phyloP scores from a whole-genome alignment of 1,140 invertebrate genomes.

The Lamellibrachia luymesi region DNA sequence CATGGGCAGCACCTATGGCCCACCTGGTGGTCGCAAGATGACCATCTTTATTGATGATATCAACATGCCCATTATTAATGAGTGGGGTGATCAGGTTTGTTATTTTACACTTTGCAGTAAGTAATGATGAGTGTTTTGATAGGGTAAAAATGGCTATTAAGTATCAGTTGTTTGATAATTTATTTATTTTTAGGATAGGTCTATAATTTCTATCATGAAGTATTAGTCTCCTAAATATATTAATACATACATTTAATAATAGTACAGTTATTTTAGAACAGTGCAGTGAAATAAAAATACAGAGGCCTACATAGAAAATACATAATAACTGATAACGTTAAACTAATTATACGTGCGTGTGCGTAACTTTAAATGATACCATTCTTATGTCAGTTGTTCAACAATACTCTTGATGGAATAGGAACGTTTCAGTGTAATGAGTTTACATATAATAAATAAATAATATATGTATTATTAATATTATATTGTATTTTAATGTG shows the following conservation, averaged over 20 bases:
- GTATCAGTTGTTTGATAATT: not conserved
- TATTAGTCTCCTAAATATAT: too few relatives aligned
- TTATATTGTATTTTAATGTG: not conserved
- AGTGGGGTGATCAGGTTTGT: slow-evolving; percentile 80
- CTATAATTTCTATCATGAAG: too few relatives aligned
- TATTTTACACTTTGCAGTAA: not conserved
- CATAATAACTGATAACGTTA: too few relatives aligned
- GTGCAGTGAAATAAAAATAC: too few relatives aligned
- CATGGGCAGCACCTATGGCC: slow-evolving; percentile 90
- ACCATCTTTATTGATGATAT: slow-evolving; percentile 94
- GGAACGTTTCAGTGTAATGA: too few relatives aligned
- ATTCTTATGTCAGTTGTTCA: too few relatives aligned
- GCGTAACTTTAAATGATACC: too few relatives aligned
- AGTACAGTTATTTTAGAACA: too few relatives aligned
- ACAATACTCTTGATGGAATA: too few relatives aligned
- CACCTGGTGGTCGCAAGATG: slow-evolving; percentile 88
- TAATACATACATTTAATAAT: too few relatives aligned
- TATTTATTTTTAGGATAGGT: not conserved
- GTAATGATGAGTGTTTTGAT: not conserved
- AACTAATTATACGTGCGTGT: too few relatives aligned
- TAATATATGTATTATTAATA: not conserved
- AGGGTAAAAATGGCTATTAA: not conserved
- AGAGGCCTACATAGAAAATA: too few relatives aligned
- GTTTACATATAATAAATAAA: not conserved
- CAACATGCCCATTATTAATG: slow-evolving; percentile 92